phyloP scores from a whole-genome alignment of 2,888 invertebrate genomes.

The Junonia oenone region DNA sequence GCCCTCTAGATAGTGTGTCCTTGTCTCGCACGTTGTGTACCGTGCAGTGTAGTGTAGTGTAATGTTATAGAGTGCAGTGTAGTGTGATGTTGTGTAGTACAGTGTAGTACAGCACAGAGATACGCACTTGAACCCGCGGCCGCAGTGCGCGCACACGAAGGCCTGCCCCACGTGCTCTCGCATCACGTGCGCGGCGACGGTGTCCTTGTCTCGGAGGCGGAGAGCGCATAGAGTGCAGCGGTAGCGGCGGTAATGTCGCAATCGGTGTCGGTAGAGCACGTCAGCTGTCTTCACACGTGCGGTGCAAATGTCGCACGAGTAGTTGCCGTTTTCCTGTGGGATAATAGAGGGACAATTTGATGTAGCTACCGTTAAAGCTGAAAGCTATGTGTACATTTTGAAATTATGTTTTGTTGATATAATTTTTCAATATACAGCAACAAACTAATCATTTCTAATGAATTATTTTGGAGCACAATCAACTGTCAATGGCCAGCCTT shows the following conservation, averaged over 20 bases:
- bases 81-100: not conserved
- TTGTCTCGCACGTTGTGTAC: too few species aligned
- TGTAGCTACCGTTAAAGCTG: too few species aligned
- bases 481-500: too few species aligned
- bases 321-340: conserved; percentile 37
- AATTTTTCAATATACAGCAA: too few species aligned
- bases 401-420: too few species aligned
- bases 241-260: conserved; percentile 50
- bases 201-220: conserved; percentile 43
- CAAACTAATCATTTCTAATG: too few species aligned
- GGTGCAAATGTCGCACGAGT: conserved; percentile 42
- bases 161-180: conserved; percentile 36
- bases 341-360: too few species aligned
- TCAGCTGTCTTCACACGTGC: conserved; percentile 35
- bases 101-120: not conserved
- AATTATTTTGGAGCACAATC: too few species aligned
- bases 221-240: conserved; percentile 41
- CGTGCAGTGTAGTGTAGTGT: too few species aligned
- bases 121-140: conserved; percentile 42
- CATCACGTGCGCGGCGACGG: conserved; percentile 47
- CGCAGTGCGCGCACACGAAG: conserved; percentile 41
- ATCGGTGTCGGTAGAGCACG: conserved; percentile 41
- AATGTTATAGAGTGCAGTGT: not conserved
- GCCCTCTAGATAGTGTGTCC: too few species aligned
- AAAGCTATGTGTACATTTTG: too few species aligned